Base-by-base conservation (phyloP, 1,140 invertebrate genomes). In the Brachystomella parvula region DNA sequence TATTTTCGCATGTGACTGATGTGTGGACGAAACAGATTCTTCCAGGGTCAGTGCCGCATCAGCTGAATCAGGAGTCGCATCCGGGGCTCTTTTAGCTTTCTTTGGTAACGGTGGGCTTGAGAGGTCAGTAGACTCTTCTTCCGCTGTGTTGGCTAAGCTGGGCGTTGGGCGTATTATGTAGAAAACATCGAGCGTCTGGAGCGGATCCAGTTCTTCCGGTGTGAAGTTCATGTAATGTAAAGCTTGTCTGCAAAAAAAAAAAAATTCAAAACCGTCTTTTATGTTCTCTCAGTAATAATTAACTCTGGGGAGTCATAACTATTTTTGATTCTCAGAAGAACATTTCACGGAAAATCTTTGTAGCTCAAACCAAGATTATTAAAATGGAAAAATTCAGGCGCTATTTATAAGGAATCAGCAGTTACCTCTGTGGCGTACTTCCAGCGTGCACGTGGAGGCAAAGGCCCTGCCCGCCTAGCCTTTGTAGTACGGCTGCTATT, bases 401-500 rank as follows among this genome's bases (percentile, higher is more conserved):
- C 12, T 17, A 15, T 15, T 28, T 28, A 57, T 12, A 17, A 15
- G 9, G 9, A 24, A 12, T 39, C 21, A 28, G 28, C 39, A 15
- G 85, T 74, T 84, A 85, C 76, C 86, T 87, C 73, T 90, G 87
- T 39, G 87, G 84, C 73, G 86, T 83, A 76, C 87, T 89, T 0
- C 87, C 89, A 12, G 86, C 83, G 78, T 90, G 88, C 75, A 93
- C 79, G 73, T 94, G 87, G 35, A 94, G 79, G 53, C 82, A 77
- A 0, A 78, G 76, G 0, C 89, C 88, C 26, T 88, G 83, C 1
- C 89, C 89, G 75, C 87, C 86, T 2, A 80, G 61, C 59, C 81
- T 75, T 66, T 83, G 79, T 26, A 96, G 76, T 71, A 96, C 81
- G 47, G 89, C 84, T 0, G 93, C 90, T 31, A 89, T 83, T 19